These are phyloP conservation scores for Chitala chitala DNA, from an alignment of 2,113 vertebrate genomes.

Conservation along the genomic window DNA sequence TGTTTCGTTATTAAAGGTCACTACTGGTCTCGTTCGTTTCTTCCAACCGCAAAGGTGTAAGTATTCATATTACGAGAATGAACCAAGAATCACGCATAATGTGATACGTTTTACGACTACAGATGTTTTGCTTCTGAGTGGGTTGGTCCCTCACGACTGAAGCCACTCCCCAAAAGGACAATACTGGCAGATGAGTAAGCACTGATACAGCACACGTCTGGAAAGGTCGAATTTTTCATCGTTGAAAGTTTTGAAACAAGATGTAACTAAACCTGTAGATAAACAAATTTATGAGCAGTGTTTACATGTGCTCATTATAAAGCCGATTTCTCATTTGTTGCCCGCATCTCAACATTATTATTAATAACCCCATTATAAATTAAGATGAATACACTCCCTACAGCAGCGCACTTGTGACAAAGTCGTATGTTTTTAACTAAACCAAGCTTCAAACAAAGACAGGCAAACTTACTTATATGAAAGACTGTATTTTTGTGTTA, in stretches of 20 bases:
- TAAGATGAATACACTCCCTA: too few species aligned
- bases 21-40: neutral
- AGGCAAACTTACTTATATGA: too few species aligned
- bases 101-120: neutral
- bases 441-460: too few species aligned
- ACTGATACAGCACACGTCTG: neutral
- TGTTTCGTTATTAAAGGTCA: neutral
- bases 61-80: neutral
- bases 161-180: slow-evolving; percentile 30
- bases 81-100: neutral
- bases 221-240: neutral
- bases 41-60: neutral
- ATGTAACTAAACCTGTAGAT: too few species aligned
- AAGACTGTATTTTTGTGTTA: too few species aligned
- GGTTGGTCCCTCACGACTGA: slow-evolving; percentile 21
- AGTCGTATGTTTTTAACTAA: too few species aligned
- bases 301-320: too few species aligned
- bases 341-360: too few species aligned
- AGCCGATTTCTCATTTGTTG: too few species aligned
- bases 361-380: too few species aligned
- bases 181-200: slow-evolving; percentile 12
- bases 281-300: too few species aligned
- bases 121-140: slow-evolving; percentile 38
- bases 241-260: neutral
- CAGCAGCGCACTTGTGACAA: too few species aligned